phyloP scores from a whole-genome alignment of 2,888 invertebrate genomes.

The Sycophila texana region DNA sequence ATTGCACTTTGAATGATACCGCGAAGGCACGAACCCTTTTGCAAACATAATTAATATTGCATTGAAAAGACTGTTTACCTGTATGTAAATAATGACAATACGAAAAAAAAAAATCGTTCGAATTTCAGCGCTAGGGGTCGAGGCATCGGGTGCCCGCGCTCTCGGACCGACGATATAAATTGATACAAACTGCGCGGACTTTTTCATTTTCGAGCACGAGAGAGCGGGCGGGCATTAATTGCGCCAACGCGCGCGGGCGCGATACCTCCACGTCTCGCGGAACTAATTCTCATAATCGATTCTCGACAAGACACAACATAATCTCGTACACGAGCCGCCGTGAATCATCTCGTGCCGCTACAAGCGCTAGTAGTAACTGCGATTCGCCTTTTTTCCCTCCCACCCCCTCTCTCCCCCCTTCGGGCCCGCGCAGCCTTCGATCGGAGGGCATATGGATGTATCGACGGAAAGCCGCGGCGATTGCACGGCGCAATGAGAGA shows the following conservation, averaged over 20 bases:
- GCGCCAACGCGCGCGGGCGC: conserved; percentile 14
- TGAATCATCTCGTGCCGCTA: conserved; percentile 38
- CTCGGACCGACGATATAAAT: conserved; percentile 24
- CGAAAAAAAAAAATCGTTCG: background rate
- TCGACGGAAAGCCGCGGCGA: conserved; percentile 44
- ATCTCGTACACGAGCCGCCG: conserved; percentile 37
- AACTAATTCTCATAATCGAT: conserved; percentile 54
- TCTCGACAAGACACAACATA: conserved; percentile 38
- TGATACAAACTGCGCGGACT: conserved; percentile 34
- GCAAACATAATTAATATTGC: background rate
- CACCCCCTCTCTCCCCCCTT: background rate
- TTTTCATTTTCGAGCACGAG: conserved; percentile 26
- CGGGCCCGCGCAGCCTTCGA: conserved; percentile 2
- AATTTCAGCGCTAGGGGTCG: background rate
- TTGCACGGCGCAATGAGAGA: conserved; percentile 18
- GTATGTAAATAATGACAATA: conserved; percentile 2
- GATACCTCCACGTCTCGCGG: conserved; percentile 41
- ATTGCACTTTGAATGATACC: background rate
- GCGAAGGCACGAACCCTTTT: background rate
- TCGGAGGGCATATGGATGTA: conserved; percentile 27
- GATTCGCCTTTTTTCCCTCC: conserved; percentile 9
- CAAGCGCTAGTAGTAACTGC: conserved; percentile 15
- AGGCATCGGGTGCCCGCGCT: background rate
- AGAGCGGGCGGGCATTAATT: conserved; percentile 39
- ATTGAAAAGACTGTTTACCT: background rate